Base-by-base conservation (phyloP, 2,888 invertebrate genomes). In the Spodoptera picta region DNA sequence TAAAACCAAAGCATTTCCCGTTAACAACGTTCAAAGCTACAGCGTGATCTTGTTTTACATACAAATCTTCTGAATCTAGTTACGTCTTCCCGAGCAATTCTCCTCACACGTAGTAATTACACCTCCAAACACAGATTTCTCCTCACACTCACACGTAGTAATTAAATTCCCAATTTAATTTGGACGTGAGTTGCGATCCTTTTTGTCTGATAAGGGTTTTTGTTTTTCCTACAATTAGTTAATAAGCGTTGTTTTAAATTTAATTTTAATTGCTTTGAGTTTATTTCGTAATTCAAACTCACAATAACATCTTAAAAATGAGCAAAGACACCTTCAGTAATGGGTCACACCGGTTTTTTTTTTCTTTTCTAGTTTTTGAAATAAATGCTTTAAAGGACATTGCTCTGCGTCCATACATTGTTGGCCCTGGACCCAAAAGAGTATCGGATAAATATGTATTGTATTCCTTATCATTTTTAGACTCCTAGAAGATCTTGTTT, bases 81-180 rank as follows among this genome's bases (percentile, higher is more conserved):
- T 19, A 54, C 12, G 43, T 55, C 51, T 55, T 36, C 54, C 48
- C 49, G 60, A 70, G 45, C 45, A 23, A 51, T 57, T 42, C 48
- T 41, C 24, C n/a, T n/a, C n/a, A 42, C 23, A 43, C 45, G 71
- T 62, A 47, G 52, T 64, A 59, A 71, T 72, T 75, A 61, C n/a
- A n/a, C n/a, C n/a, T n/a, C n/a, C n/a, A n/a, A n/a, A 51, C 24
- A 43, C 36, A n/a, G 51, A 23, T 55, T 57, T 42, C 48, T 41
- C 24, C 24, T 42, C 50, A 42, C 23, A 43, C 24, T 42, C 50
- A 42, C 23, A 43, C 45, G 71, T 62, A 47, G 52, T 64, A 59
- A 71, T 72, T 75, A 61, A 61, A 65, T 47, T 59, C 44, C 41
- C 44, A 66, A 71, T 61, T 61, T 53, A 66, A 66, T 62, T 72